Evolutionary conservation across 2,797 vertebrate genomes (phyloP).

Genomic region (Coregonus ussuriensis): DNA sequence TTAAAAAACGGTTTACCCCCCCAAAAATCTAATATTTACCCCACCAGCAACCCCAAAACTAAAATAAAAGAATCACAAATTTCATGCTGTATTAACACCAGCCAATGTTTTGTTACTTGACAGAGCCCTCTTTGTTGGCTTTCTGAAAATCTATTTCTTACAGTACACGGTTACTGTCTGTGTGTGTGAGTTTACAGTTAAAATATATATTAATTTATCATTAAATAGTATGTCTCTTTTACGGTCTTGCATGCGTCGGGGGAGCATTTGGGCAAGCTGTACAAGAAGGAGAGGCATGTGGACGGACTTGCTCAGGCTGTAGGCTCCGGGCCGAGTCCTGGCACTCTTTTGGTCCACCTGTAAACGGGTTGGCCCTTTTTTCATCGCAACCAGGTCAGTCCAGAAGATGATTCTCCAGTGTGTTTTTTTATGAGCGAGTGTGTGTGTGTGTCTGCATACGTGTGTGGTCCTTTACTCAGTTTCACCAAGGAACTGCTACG

Average conservation of each 20-base stretch:
- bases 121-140: conserved; percentile 48
- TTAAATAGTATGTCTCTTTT: conserved; percentile 84
- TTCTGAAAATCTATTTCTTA: conserved; percentile 51
- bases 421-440: conserved; percentile 46
- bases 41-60: conserved; percentile 30
- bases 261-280: conserved; percentile 81
- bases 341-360: conserved; percentile 80
- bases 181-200: conserved; percentile 81
- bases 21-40: not conserved
- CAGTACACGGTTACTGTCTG: conserved; percentile 70
- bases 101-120: conserved; percentile 61
- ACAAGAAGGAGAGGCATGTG: conserved; percentile 77
- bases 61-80: conserved; percentile 68
- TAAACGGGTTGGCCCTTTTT: conserved; percentile 66
- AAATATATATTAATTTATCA: conserved; percentile 82
- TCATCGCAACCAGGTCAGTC: conserved; percentile 65
- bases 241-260: conserved; percentile 87
- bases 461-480: conserved; percentile 53
- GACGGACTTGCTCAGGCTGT: conserved; percentile 71
- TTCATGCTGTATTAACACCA: conserved; percentile 75
- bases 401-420: conserved; percentile 77
- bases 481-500: conserved; percentile 49
- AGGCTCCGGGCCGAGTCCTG: conserved; percentile 63
- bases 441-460: conserved; percentile 19
- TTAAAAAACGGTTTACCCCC: conserved; percentile 29